Percentiles rank a stretch among this genome's conserved stretches.
Conservation (phyloP, 1,140 invertebrate genomes). For the Cherax destructor region DNA sequence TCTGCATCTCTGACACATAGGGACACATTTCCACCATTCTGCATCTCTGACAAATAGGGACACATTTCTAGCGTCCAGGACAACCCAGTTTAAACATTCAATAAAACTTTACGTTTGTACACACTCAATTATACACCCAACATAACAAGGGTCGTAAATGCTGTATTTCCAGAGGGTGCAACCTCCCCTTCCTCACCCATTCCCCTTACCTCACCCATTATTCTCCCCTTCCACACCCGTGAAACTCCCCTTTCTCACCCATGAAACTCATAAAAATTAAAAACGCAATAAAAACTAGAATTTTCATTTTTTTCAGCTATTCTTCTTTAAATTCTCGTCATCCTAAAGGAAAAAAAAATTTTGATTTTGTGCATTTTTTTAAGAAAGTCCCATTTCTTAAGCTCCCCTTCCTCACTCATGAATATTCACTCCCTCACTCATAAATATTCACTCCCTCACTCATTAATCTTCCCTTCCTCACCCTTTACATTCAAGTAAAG, state of each 20-base stretch:
- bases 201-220: neutral
- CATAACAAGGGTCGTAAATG: constrained; percentile 16
- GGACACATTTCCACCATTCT: too few relatives aligned
- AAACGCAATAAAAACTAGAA: too few relatives aligned
- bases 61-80: neutral
- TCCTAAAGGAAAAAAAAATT: too few relatives aligned
- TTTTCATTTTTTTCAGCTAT: too few relatives aligned
- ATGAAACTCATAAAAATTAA: neutral
- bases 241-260: neutral
- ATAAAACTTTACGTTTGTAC: constrained; percentile 17
- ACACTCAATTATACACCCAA: constrained; percentile 19
- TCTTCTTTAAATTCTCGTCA: too few relatives aligned
- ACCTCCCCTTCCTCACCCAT: neutral
- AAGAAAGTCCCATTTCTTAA: too few relatives aligned
- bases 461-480: neutral
- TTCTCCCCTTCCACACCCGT: neutral
- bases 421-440: neutral
- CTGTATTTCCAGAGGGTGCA: constrained; percentile 2
- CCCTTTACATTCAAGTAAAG: too few relatives aligned
- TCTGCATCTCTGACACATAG: too few relatives aligned
- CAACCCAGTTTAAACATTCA: constrained; percentile 1
- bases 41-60: neutral
- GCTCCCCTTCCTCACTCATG: too few relatives aligned
- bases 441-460: neutral
- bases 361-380: too few relatives aligned